Evolutionary conservation across 2,113 vertebrate genomes (phyloP), one percentile per base, ranked within the genome.

Genomic region (Smithornis capensis): DNA sequence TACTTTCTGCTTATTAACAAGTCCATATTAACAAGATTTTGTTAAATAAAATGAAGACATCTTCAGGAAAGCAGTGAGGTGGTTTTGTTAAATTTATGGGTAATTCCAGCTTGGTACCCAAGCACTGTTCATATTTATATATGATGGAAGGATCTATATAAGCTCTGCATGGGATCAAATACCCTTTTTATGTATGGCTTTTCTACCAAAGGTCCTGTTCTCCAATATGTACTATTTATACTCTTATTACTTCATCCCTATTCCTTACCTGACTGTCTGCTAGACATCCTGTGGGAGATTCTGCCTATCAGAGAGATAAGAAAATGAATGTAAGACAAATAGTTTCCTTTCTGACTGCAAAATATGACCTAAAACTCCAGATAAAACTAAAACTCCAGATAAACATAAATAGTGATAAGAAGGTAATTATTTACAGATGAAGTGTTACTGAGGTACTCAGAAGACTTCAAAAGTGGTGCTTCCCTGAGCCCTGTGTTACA

Each of bases 351-450:
- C 22, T 83, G 68, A 62, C 45, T 53, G 59, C 12, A 68, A 83
- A 93, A 79, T 81, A 83, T 62, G 31, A 90, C 91, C 89, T 83
- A n/a, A n/a, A n/a, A n/a, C n/a, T n/a, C n/a, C n/a, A n/a, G n/a
- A 76, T 65, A 59, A 45, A 45, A 57, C 45, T 83, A 73, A 86
- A 89, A 60, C 50, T 83, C 87, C 76, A 73, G 70, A 73, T 27
- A 90, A 64, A 83, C 7, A 2, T 40, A 56, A 77, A 13, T 68
- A 62, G 37, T 89, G 67, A 76, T 62, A n/a, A 57, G 50, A 90
- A 76, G 63, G 53, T 37, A 92, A 92, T 86, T 81, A 93, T 80
- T 80, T 86, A 74, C n/a, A 77, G 35, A 45, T 65, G 62, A 83
- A 90, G 40, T 65, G 79, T 77, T 67, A 80, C 57, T 49, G 70